phyloP scores from a whole-genome alignment of 2,797 vertebrate species.

The Scolopax bukidnonensis region DNA sequence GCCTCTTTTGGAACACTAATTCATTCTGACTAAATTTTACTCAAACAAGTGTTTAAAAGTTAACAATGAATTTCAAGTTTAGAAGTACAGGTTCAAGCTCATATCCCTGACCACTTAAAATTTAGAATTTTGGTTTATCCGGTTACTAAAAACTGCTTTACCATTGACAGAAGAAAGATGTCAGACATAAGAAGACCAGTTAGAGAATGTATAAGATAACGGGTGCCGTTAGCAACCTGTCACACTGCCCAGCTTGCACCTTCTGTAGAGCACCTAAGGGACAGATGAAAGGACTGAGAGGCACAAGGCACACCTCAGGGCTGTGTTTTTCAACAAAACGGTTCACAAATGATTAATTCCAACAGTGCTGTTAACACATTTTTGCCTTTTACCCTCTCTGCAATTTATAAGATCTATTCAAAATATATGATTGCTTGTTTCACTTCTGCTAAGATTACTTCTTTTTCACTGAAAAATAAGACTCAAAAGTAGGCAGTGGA shows the following conservation, averaged over 20 bases:
- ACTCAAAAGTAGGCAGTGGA: background rate
- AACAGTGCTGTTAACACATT: background rate
- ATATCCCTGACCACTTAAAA: background rate
- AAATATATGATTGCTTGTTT: background rate
- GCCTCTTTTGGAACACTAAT: background rate
- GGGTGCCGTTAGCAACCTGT: background rate
- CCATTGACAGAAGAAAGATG: background rate
- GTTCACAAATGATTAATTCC: background rate
- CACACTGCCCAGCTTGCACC: background rate
- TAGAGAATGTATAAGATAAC: background rate
- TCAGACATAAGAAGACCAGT: background rate
- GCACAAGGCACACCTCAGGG: background rate
- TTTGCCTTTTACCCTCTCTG: background rate
- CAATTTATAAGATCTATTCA: background rate
- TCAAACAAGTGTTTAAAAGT: background rate
- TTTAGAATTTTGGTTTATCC: background rate
- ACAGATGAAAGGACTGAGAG: background rate
- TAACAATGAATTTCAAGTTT: background rate
- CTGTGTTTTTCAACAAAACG: background rate
- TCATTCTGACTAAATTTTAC: background rate
- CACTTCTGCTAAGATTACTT: background rate
- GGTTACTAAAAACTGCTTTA: background rate
- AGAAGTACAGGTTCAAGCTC: background rate
- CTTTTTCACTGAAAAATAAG: conserved; percentile 15
- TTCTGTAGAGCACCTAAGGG: background rate